These are phyloP conservation scores for Euproctis similis DNA, from an alignment of 2,888 invertebrate species.

Conservation along the genomic window DNA sequence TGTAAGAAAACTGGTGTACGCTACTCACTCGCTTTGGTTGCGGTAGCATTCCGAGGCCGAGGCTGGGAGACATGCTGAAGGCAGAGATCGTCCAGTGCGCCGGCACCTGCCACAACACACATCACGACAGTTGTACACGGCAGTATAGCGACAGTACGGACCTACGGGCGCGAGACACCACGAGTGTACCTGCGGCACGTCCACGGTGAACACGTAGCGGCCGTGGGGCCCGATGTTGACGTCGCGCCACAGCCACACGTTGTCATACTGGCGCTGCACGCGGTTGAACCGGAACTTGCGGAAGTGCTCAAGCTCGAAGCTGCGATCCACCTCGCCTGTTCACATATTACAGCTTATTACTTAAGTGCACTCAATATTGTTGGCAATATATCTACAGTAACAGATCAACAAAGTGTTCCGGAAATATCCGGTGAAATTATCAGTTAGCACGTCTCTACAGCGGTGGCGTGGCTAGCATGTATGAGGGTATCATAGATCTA, in stretches of 20 bases:
- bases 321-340: constrained; percentile 77
- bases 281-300: constrained; percentile 91
- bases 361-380: no score
- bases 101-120: constrained; percentile 62
- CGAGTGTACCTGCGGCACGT: constrained; percentile 87
- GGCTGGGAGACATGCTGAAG: constrained; percentile 90
- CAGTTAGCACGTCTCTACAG: no score
- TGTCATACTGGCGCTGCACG: constrained; percentile 92
- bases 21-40: constrained; percentile 81
- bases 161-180: no score
- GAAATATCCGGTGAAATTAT: no score
- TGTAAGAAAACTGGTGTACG: no score
- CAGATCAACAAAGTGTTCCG: no score
- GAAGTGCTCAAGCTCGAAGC: constrained; percentile 82
- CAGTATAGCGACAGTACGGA: no score
- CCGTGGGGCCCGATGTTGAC: constrained; percentile 94
- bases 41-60: constrained; percentile 91
- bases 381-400: no score
- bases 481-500: no score
- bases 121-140: no score
- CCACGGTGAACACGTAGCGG: constrained; percentile 88
- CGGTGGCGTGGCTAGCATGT: no score
- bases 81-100: constrained; percentile 96
- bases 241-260: constrained; percentile 97
- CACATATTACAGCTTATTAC: no score